phyloP scores from a whole-genome alignment of 2,797 vertebrate genomes.

The Phalanger gymnotis region DNA sequence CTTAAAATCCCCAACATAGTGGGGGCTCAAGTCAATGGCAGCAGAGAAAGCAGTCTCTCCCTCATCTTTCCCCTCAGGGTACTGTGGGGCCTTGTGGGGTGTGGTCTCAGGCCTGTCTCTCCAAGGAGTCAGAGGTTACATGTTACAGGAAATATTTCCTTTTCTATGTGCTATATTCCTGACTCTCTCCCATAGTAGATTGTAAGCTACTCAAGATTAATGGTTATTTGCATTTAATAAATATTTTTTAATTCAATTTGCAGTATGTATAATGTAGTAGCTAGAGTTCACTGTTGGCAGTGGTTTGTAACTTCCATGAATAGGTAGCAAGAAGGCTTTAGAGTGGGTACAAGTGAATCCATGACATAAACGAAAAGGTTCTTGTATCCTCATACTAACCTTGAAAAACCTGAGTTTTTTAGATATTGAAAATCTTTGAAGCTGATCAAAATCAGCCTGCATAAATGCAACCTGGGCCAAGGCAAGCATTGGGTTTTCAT shows the following conservation, averaged over 20 bases:
- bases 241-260: constrained; percentile 42
- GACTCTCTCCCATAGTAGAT: background rate
- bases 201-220: background rate
- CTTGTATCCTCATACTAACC: constrained; percentile 1
- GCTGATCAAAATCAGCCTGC: constrained; percentile 6
- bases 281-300: constrained; percentile 70
- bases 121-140: background rate
- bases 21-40: background rate
- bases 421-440: constrained; percentile 51
- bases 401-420: constrained; percentile 67
- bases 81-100: background rate
- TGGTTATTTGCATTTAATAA: background rate
- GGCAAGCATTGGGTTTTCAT: background rate
- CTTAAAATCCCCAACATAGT: background rate
- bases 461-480: background rate
- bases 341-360: constrained; percentile 38
- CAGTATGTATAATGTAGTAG: constrained; percentile 75
- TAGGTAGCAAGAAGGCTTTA: constrained; percentile 42
- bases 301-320: background rate
- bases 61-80: background rate
- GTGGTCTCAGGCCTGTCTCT: background rate
- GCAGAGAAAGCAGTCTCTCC: background rate
- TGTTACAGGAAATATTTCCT: background rate
- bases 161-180: background rate
- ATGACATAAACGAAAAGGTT: constrained; percentile 6